Conservation (phyloP, 2,797 vertebrate genomes). For the Malurus leucopterus region DNA sequence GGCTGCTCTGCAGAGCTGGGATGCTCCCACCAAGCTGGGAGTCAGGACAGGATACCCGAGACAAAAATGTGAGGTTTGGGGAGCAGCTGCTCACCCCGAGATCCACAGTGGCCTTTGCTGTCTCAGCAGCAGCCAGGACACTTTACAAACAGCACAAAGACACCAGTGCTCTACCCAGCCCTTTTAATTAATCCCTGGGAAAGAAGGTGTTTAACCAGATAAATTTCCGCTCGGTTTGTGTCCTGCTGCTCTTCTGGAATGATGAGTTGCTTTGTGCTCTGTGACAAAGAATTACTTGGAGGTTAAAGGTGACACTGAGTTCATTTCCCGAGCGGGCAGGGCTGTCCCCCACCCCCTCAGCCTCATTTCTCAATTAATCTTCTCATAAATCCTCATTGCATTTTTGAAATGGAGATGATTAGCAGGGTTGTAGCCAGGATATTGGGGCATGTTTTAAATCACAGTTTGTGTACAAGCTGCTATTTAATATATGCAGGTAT, state of each 20-base stretch:
- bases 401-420: slow-evolving; percentile 42
- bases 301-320: slow-evolving; percentile 22
- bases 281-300: slow-evolving; percentile 21
- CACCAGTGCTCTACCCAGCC: background rate
- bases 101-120: background rate
- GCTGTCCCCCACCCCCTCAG: background rate
- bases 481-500: background rate
- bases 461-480: background rate
- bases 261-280: slow-evolving; percentile 33
- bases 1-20: background rate
- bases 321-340: background rate
- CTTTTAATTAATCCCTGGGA: slow-evolving; percentile 19
- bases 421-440: background rate
- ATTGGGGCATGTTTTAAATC: background rate
- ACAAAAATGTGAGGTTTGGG: background rate
- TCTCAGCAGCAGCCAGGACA: background rate
- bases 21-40: background rate
- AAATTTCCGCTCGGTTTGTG: slow-evolving; percentile 14
- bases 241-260: slow-evolving; percentile 17
- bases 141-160: background rate
- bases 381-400: slow-evolving; percentile 18
- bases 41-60: background rate
- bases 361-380: slow-evolving; percentile 12
- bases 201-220: slow-evolving; percentile 23
- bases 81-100: background rate